A percentile compares a stretch with the other conserved stretches of the same genome.
phyloP scores from a whole-genome alignment of 2,888 invertebrate species.

The Digitonthophagus gazella region DNA sequence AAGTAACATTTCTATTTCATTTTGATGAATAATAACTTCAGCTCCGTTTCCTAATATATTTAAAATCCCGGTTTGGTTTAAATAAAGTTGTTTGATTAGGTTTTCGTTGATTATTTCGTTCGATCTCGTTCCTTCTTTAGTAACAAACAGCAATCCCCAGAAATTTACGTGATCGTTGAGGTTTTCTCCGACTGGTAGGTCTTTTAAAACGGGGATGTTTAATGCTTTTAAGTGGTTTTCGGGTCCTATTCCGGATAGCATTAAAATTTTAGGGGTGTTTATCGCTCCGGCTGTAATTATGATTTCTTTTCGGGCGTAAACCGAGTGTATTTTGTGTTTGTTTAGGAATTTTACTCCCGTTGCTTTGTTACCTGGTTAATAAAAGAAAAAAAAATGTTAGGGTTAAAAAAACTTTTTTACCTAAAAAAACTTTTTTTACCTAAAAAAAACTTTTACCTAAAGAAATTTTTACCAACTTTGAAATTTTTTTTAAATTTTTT shows the following conservation, averaged over 20 bases:
- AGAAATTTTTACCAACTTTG: too few relatives aligned
- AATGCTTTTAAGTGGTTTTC: slow-evolving; percentile 57
- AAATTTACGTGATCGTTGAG: slow-evolving; percentile 68
- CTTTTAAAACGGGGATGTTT: slow-evolving; percentile 60
- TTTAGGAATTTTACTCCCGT: slow-evolving; percentile 54
- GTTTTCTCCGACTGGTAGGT: slow-evolving; percentile 66
- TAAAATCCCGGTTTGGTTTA: background rate
- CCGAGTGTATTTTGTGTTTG: slow-evolving; percentile 52
- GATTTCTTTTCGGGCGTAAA: slow-evolving; percentile 56
- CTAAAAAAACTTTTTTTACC: too few relatives aligned
- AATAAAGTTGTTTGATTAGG: background rate
- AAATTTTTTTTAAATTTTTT: too few relatives aligned
- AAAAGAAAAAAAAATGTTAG: too few relatives aligned
- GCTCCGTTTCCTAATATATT: slow-evolving; percentile 26
- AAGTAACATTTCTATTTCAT: too few relatives aligned
- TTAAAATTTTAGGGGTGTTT: slow-evolving; percentile 74
- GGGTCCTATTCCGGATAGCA: slow-evolving; percentile 68
- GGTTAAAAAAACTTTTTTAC: too few relatives aligned
- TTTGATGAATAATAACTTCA: slow-evolving; percentile 27
- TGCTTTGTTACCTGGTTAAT: too few relatives aligned
- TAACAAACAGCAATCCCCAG: slow-evolving; percentile 57
- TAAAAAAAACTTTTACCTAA: too few relatives aligned
- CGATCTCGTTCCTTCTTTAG: slow-evolving; percentile 34
- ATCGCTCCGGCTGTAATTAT: slow-evolving; percentile 68
- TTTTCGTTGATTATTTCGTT: too few relatives aligned